Evolutionary conservation across 2,888 invertebrate genomes (phyloP).

Genomic region (Ceratothoa steindachneri): DNA sequence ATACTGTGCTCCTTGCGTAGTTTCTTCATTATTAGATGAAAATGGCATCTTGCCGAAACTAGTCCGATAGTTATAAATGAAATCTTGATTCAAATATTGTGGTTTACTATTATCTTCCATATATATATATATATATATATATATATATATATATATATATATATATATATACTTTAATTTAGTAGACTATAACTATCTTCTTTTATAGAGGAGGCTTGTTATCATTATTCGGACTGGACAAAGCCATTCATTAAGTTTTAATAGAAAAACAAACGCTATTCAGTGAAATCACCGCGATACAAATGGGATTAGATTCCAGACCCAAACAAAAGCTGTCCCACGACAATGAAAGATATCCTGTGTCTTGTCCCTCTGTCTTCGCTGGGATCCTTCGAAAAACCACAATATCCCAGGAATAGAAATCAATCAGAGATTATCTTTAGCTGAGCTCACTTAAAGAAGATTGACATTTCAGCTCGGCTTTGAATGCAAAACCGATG

Average conservation of each 20-base stretch:
- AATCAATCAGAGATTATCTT: neutral
- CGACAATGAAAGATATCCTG: too few species aligned
- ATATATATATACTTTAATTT: conserved; percentile 12
- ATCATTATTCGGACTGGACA: too few species aligned
- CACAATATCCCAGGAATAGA: neutral
- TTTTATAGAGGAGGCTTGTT: too few species aligned
- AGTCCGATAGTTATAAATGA: too few species aligned
- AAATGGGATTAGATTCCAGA: neutral
- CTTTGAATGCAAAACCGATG: neutral
- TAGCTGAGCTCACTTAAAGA: neutral
- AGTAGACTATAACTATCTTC: too few species aligned
- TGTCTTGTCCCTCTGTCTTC: too few species aligned
- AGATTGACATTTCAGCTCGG: conserved; percentile 1
- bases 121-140: conserved; percentile 9
- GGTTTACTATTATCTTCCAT: neutral
- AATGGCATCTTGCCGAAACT: too few species aligned
- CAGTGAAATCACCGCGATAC: neutral
- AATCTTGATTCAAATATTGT: too few species aligned
- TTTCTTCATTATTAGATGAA: too few species aligned
- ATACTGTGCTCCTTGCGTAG: too few species aligned
- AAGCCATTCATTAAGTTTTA: neutral
- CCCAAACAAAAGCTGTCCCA: too few species aligned
- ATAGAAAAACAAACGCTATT: neutral
- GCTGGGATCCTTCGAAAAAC: too few species aligned
- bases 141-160: conserved; percentile 12